A percentile compares a stretch with the other conserved stretches of the same genome.
These are phyloP conservation scores for Diceros bicornis DNA, from an alignment of 2,797 vertebrate species.

Conservation along the genomic window DNA sequence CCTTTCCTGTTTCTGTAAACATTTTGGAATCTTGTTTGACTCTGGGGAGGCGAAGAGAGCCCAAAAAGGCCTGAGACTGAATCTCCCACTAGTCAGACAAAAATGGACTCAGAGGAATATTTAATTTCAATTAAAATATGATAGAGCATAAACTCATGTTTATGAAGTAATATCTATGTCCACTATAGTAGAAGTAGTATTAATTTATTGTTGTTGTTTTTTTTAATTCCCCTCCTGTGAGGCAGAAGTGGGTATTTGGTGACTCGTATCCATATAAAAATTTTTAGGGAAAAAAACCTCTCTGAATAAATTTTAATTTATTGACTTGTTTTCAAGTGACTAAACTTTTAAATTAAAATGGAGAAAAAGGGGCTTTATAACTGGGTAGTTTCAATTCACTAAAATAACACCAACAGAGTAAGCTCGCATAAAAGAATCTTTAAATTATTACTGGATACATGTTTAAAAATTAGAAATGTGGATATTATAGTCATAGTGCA, in stretches of 20 bases:
- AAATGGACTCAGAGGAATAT: conserved; percentile 3
- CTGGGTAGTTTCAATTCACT: conserved; percentile 89
- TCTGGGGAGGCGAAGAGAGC: not conserved
- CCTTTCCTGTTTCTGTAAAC: not conserved
- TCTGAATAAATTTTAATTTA: conserved; percentile 82
- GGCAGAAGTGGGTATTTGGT: not conserved
- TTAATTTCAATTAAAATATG: conserved; percentile 60
- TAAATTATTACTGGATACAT: conserved; percentile 89
- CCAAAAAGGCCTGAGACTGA: not conserved
- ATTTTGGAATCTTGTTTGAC: conserved; percentile 10
- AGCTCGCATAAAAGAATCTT: conserved; percentile 90
- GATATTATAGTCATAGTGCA: conserved; percentile 93
- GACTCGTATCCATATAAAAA: not conserved
- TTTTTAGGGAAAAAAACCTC: conserved; percentile 32
- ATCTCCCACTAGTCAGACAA: not conserved
- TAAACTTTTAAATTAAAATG: conserved; percentile 85
- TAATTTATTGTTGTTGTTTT: not conserved
- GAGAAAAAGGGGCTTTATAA: conserved; percentile 84
- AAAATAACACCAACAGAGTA: conserved; percentile 92
- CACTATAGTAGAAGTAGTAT: not conserved
- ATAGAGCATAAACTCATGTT: not conserved
- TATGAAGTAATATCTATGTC: conserved; percentile 13
- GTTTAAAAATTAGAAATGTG: conserved; percentile 90
- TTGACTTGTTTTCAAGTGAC: conserved; percentile 88
- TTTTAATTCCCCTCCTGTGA: not conserved